These are phyloP conservation scores for Aleiodes sp. DNA, from an alignment of 1,140 invertebrate species.

Conservation along the genomic window DNA sequence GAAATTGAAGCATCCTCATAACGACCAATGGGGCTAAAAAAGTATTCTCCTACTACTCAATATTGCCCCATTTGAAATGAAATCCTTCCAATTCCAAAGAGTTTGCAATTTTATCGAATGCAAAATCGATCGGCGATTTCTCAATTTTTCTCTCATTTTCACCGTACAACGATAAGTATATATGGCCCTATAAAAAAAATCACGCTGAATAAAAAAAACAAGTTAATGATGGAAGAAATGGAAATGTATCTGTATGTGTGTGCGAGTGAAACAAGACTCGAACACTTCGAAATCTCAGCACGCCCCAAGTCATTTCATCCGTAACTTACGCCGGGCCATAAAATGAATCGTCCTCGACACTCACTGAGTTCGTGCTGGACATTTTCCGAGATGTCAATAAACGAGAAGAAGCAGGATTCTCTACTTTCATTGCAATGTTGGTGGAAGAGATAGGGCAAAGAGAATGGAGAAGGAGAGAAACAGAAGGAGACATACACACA, in stretches of 20 bases:
- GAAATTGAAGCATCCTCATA: background rate
- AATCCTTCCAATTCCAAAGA: background rate
- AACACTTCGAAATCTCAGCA: slow-evolving; percentile 29
- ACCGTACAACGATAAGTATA: background rate
- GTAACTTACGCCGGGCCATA: slow-evolving; percentile 29
- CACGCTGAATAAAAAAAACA: background rate
- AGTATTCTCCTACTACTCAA: background rate
- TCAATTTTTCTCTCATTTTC: slow-evolving; percentile 19
- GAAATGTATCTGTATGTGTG: background rate
- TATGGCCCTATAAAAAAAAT: background rate
- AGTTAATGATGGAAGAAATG: background rate
- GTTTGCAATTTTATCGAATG: background rate
- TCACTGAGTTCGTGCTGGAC: slow-evolving; percentile 26
- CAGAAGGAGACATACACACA: slow-evolving; percentile 3
- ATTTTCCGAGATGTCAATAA: slow-evolving; percentile 33
- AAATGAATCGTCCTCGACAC: slow-evolving; percentile 30
- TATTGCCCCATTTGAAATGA: background rate
- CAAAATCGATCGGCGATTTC: slow-evolving; percentile 6
- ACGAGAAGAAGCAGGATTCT: slow-evolving; percentile 25
- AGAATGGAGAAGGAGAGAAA: background rate
- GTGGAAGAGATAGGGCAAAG: background rate
- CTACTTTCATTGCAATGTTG: background rate
- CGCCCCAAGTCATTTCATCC: slow-evolving; percentile 27
- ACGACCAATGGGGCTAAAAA: background rate
- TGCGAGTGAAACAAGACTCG: background rate